Evolutionary conservation across 2,888 invertebrate genomes (phyloP), one percentile per base, ranked within the genome.

Genomic region (Lamproptera curius): DNA sequence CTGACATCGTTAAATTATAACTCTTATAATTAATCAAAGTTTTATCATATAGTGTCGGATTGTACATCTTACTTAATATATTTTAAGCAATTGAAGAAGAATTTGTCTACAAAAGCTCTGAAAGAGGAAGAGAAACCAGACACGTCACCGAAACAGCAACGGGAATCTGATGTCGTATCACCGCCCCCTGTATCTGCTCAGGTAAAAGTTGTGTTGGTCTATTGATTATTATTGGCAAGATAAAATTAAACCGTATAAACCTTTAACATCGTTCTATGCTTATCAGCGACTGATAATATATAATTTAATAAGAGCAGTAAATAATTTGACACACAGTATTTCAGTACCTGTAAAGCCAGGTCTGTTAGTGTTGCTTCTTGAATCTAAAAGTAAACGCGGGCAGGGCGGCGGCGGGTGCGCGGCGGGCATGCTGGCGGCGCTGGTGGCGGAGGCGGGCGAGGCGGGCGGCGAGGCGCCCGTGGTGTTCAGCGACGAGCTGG

Each of bases 351-450:
- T n/a, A n/a, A n/a, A n/a, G n/a, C n/a, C n/a, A n/a, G n/a, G n/a
- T n/a, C n/a, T n/a, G n/a, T n/a, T n/a, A n/a, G n/a, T n/a, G n/a
- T n/a, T n/a, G n/a, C n/a, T n/a, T n/a, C n/a, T n/a, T n/a, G n/a
- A n/a, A n/a, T n/a, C n/a, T n/a, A n/a, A n/a, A n/a, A n/a, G n/a
- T n/a, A n/a, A n/a, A n/a, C 92, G 93, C 47, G 73, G 77, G 67
- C 67, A 69, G 51, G 94, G 94, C 67, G 92, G 1, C 94, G 96
- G 56, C 89, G 97, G 58, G 96, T 98, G 45, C 94, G 97, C 49
- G 96, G 96, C 73, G 98, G 98, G 0, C 97, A 97, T 66, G 96
- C 97, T 56, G 99, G 98, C 10, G 99, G 99, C 11, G 98, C 97
- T 0, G 97, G 94, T 99, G 57, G 97, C 99, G 28, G 96, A 96